Evolutionary conservation across 2,113 vertebrate species (phyloP).

Genomic region (Salvelinus alpinus): DNA sequence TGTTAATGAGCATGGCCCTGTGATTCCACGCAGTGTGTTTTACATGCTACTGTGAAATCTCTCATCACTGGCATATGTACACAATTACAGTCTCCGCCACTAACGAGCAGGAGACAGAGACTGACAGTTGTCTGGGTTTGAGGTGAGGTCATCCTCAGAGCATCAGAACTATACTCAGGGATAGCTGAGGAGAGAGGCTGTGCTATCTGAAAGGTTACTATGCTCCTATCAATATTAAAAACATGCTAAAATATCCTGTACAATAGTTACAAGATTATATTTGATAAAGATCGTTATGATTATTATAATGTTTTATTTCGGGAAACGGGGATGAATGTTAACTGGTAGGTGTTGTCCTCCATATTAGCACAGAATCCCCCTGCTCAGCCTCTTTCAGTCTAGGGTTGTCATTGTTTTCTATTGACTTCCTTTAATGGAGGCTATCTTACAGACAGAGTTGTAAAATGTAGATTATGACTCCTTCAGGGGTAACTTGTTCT

Average conservation of each 20-base stretch:
- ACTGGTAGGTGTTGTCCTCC: background rate
- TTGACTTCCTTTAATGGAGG: conserved; percentile 13
- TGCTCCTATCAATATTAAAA: background rate
- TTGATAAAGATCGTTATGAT: background rate
- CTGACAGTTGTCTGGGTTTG: background rate
- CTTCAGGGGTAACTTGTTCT: conserved; percentile 38
- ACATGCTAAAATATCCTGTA: background rate
- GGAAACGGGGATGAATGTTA: background rate
- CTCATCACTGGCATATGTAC: conserved; percentile 33
- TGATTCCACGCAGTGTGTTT: conserved; percentile 50
- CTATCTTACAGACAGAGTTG: background rate
- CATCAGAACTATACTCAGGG: background rate
- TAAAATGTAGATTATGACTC: conserved; percentile 16
- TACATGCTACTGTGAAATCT: conserved; percentile 50
- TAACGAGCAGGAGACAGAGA: conserved; percentile 30
- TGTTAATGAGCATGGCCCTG: conserved; percentile 42
- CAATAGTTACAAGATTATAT: too few species aligned
- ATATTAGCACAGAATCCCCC: background rate
- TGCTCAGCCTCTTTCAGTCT: background rate
- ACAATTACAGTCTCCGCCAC: conserved; percentile 31
- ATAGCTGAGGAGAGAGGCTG: background rate
- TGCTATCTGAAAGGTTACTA: background rate
- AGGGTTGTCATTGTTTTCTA: conserved; percentile 1
- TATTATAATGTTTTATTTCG: background rate
- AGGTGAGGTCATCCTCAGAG: background rate